A percentile compares a stretch with the other conserved stretches of the same genome.
These are phyloP conservation scores for Iguana delicatissima DNA, from an alignment of 2,797 vertebrate species.

Conservation along the genomic window DNA sequence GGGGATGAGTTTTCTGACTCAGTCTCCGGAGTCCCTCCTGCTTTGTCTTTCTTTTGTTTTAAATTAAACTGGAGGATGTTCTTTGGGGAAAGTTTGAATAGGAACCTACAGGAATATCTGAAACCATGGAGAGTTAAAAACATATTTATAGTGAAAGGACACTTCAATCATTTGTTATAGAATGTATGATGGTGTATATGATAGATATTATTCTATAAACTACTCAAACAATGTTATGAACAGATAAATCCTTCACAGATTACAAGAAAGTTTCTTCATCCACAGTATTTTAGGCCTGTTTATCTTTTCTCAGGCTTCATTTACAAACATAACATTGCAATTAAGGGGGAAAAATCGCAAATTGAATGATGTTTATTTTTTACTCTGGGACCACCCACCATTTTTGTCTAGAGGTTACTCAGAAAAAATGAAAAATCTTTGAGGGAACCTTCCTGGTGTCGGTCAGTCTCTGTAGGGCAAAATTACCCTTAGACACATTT, in stretches of 20 bases:
- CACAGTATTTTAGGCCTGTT: slow-evolving; percentile 61
- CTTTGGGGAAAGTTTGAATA: not conserved
- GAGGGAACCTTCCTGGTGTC: not conserved
- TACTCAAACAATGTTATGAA: slow-evolving; percentile 19
- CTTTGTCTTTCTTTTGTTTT: not conserved
- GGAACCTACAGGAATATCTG: not conserved
- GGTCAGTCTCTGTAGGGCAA: slow-evolving; percentile 49
- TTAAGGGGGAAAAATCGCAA: slow-evolving; percentile 58
- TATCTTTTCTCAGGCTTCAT: slow-evolving; percentile 74
- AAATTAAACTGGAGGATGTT: not conserved
- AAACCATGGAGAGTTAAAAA: not conserved
- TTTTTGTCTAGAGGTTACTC: slow-evolving; percentile 55
- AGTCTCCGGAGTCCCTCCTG: not conserved
- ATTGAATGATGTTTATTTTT: slow-evolving; percentile 68
- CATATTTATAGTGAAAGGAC: not conserved
- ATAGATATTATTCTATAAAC: not conserved
- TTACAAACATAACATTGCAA: slow-evolving; percentile 69
- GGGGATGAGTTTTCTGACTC: not conserved
- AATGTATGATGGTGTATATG: not conserved
- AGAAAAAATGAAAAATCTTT: slow-evolving; percentile 24
- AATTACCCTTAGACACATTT: slow-evolving; percentile 41
- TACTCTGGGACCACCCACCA: slow-evolving; percentile 68
- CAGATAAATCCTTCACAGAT: not conserved
- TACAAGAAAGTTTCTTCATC: slow-evolving; percentile 51
- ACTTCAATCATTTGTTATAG: not conserved